Base-by-base conservation (phyloP, 1,140 invertebrate species). In the Agrypnia vestita region DNA sequence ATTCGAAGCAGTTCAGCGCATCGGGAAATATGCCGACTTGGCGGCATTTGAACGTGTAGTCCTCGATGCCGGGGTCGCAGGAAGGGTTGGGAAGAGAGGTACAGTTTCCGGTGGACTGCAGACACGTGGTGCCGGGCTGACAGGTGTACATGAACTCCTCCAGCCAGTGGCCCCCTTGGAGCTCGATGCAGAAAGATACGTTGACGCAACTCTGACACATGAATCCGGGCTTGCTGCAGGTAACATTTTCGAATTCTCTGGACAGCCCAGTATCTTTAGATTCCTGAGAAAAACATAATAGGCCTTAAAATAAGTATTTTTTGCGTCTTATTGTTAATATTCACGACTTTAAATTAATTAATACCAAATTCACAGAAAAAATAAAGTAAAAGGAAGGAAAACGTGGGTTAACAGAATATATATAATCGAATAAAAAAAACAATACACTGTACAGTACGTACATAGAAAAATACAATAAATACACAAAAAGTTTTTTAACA, bases 1-100 rank as follows among this genome's bases (percentile, higher is more conserved):
- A 89, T 69, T 85, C 85, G 72, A 87, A 86, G 71, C 88, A 89
- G 47, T 87, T 85, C 11, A 86, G 87, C 4, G 87, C 85, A 83
- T 89, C 86, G 0, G 88, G 87, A 43, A 86, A 88, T n/a, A 87
- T 84, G 49, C 87, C 87, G n/a, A 79, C 15, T 53, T 79, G 78
- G 25, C 62, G 72, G 53, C 82, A 83, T 19, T 47, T 61, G 47
- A 83, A 83, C 13, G 69, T 53, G 35, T 76, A 64, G 17, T 79
- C 56, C 4, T 11, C n/a, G 12, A 71, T 55, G 4, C n/a, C 47
- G 9, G 11, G n/a, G 6, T 56, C 59, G 53, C 82, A 83, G 1
- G 64, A 9, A 11, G 44, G 44, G 55, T 83, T 83, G 7, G 51
- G n/a, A 15, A 49, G 51, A 0, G 46, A 3, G 12, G 76, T 72